These are phyloP conservation scores for Euwallacea similis DNA, from an alignment of 1,140 invertebrate species.

Conservation along the genomic window DNA sequence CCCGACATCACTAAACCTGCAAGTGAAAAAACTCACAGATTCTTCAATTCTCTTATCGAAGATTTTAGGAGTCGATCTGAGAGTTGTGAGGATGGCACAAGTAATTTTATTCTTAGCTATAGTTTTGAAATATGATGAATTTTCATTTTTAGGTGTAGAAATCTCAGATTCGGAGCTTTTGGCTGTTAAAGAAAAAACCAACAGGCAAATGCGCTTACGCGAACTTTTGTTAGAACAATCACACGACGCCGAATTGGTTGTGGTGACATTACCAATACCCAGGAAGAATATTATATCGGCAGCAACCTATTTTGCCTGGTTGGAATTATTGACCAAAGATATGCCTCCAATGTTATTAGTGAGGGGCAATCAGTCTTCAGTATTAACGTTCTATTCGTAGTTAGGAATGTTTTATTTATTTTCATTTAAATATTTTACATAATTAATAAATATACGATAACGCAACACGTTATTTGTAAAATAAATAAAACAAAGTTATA, in stretches of 20 bases:
- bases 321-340: conserved; percentile 84
- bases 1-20: conserved; percentile 80
- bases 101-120: neutral
- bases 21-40: conserved; percentile 69
- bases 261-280: conserved; percentile 94
- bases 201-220: conserved; percentile 83
- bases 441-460: too few relatives aligned
- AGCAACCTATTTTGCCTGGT: conserved; percentile 91
- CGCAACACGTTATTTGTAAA: too few relatives aligned
- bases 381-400: conserved; percentile 96
- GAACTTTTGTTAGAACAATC: conserved; percentile 88
- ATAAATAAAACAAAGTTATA: too few relatives aligned
- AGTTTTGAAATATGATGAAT: neutral
- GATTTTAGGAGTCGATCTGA: conserved; percentile 57
- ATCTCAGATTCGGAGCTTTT: conserved; percentile 83
- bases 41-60: conserved; percentile 79
- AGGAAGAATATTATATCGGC: conserved; percentile 85
- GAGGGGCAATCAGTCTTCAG: conserved; percentile 92
- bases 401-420: neutral
- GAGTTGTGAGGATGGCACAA: conserved; percentile 7
- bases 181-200: conserved; percentile 87
- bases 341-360: conserved; percentile 92
- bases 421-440: neutral
- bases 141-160: conserved; percentile 56
- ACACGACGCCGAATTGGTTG: conserved; percentile 80